Percentiles rank a stretch among this genome's conserved stretches.
phyloP scores from a whole-genome alignment of 2,888 invertebrate species.

The Nemapogon koenigi region DNA sequence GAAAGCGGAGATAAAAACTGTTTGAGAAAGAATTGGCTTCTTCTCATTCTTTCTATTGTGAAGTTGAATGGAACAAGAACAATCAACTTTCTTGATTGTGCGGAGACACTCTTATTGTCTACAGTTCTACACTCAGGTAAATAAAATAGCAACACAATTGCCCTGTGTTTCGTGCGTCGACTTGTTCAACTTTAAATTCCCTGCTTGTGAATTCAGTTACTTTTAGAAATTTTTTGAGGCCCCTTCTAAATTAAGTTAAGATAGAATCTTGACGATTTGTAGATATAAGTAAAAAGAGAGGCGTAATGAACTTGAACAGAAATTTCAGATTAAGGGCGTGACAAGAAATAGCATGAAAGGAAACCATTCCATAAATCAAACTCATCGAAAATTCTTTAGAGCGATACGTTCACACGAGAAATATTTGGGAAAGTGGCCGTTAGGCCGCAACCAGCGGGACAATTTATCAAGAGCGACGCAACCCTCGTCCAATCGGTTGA shows the following conservation, averaged over 20 bases:
- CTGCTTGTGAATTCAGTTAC: slow-evolving; percentile 10
- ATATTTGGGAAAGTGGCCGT: slow-evolving; percentile 46
- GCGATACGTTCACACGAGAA: slow-evolving; percentile 42
- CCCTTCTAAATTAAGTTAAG: too few relatives aligned
- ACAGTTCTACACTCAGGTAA: slow-evolving; percentile 51
- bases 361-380: slow-evolving; percentile 51
- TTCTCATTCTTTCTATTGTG: slow-evolving; percentile 61
- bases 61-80: slow-evolving; percentile 55
- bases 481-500: slow-evolving; percentile 61
- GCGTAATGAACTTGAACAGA: slow-evolving; percentile 5
- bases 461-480: slow-evolving; percentile 56
- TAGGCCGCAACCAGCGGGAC: slow-evolving; percentile 47
- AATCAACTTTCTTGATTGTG: slow-evolving; percentile 58
- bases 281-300: too few relatives aligned
- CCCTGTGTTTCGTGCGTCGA: slow-evolving; percentile 40
- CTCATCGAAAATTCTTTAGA: slow-evolving; percentile 40
- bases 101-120: slow-evolving; percentile 56
- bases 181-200: slow-evolving; percentile 48
- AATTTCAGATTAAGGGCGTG: slow-evolving; percentile 1
- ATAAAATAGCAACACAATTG: slow-evolving; percentile 48
- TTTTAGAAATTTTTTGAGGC: too few relatives aligned
- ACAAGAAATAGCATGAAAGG: slow-evolving; percentile 27
- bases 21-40: slow-evolving; percentile 51
- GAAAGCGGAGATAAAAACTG: slow-evolving; percentile 49
- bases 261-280: too few relatives aligned